These are phyloP conservation scores for Seriola aureovittata DNA, from an alignment of 2,113 vertebrate species.

Conservation along the genomic window DNA sequence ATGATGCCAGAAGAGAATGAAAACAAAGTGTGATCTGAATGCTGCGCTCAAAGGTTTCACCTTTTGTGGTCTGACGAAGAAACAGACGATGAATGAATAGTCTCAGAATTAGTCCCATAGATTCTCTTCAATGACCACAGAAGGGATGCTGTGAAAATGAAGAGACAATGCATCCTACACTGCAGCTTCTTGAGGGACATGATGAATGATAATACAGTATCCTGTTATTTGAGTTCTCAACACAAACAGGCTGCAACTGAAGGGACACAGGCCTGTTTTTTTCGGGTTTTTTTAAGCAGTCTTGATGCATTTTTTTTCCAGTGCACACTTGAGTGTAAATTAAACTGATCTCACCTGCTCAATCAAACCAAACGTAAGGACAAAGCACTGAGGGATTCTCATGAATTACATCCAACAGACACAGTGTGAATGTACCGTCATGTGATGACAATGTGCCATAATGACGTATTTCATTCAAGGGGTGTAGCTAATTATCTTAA, in stretches of 20 bases:
- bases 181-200: constrained; percentile 20
- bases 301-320: neutral
- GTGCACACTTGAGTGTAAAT: constrained; percentile 1
- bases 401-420: constrained; percentile 6
- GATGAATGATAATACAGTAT: constrained; percentile 19
- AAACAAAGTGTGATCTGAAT: constrained; percentile 24
- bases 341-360: neutral
- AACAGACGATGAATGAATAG: constrained; percentile 18
- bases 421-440: neutral
- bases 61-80: constrained; percentile 16
- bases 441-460: constrained; percentile 28
- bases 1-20: constrained; percentile 9
- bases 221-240: neutral
- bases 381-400: neutral
- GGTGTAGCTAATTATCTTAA: constrained; percentile 6
- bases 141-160: constrained; percentile 1
- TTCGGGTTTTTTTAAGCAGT: neutral
- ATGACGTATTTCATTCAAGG: neutral
- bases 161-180: neutral
- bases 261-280: neutral
- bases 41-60: neutral
- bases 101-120: constrained; percentile 2
- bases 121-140: constrained; percentile 16
- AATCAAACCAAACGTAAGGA: constrained; percentile 8
- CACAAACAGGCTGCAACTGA: constrained; percentile 20